phyloP scores from a whole-genome alignment of 2,113 vertebrate species.

The Coturnix japonica region DNA sequence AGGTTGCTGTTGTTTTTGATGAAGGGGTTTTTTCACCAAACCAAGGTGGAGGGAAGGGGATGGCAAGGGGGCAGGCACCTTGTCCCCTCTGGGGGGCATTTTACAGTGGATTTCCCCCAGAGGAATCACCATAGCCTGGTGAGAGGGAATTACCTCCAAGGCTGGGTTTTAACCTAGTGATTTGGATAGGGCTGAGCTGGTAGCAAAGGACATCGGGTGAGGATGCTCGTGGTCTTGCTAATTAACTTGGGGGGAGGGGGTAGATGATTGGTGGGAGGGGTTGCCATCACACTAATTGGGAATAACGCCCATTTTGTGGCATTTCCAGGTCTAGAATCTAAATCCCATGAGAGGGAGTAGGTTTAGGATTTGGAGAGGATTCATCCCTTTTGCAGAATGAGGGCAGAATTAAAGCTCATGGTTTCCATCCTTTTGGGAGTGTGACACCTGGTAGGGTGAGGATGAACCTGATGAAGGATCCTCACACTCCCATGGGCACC shows the following conservation, averaged over 20 bases:
- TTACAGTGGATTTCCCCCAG: neutral
- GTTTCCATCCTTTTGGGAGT: neutral
- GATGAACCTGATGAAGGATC: neutral
- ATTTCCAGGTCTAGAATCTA: neutral
- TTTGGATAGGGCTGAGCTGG: neutral
- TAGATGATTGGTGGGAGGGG: neutral
- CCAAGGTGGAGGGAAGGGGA: neutral
- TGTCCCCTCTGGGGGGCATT: neutral
- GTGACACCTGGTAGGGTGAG: rapidly evolving
- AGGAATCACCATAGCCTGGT: neutral
- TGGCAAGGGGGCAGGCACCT: neutral
- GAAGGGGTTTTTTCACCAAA: neutral
- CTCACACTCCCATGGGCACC: neutral
- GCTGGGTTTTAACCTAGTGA: neutral
- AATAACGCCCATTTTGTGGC: neutral
- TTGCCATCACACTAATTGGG: neutral
- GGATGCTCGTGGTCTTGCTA: neutral
- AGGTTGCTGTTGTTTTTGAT: neutral
- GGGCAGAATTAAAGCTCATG: neutral
- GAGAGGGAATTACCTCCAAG: rapidly evolving
- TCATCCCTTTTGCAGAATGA: neutral
- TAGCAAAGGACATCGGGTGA: slow-evolving; percentile 17
- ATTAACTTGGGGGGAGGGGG: neutral
- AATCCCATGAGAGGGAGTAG: neutral
- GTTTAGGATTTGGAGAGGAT: neutral